Base-by-base conservation (phyloP, 2,888 invertebrate genomes). In the Branchipolynoe longqiensis region DNA sequence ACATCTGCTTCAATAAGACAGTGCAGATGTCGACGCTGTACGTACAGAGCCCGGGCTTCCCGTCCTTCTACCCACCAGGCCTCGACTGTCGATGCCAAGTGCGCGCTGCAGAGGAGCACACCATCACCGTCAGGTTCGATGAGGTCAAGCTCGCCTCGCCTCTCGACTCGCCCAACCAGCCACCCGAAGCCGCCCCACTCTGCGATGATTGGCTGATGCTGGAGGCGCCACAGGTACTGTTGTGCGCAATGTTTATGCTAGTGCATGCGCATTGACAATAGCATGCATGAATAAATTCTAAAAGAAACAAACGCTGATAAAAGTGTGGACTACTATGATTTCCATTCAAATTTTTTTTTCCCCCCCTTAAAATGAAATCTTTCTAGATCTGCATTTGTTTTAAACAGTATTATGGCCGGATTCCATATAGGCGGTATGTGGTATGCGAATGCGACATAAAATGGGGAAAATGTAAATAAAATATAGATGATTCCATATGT, bases 171-270 rank as follows among this genome's bases (percentile, higher is more conserved):
- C 22, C 12, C 58, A 4, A 14, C 58, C 25, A 14, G n/a, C 22
- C 12, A n/a, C 12, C 12, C 4, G n/a, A 4, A 14, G 58, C 4
- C 14, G 64, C 12, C 36, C 33, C 40, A 18, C 82, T 69, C 36
- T 86, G 86, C 31, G 83, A 85, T 38, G 86, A 86, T 28, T 86
- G 86, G 86, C 78, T 86, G 25, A 64, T 86, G 62, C 38, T 86
- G n/a, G 81, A 85, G 62, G 85, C 86, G 0, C 85, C 83, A 0
- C 48, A 54, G n/a, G 31, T 41, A 59, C 78, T 56, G 38, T 25
- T 12, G 48, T 48, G 48, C 8, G 8, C 48, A 48, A 8, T 48
- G 8, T 48, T 48, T 48, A 48, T 8, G 18, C 18, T 8, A 48
- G 8, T 14, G 8, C 8, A 14, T 48, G 18, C 18, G 48, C 18